These are phyloP conservation scores for Catharus minimus DNA, from an alignment of 2,113 vertebrate species.

Conservation along the genomic window DNA sequence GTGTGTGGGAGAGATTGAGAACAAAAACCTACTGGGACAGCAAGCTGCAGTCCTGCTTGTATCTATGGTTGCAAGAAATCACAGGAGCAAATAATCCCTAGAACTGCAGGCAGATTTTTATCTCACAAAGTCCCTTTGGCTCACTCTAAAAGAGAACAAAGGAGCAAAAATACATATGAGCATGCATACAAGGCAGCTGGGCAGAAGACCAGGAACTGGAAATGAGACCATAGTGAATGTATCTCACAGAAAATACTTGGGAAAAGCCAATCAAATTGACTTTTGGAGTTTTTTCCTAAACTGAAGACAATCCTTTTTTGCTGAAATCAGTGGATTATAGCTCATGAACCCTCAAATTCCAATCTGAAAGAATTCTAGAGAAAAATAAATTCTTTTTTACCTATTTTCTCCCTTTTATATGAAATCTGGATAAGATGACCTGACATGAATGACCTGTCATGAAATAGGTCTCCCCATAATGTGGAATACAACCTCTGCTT, in stretches of 20 bases:
- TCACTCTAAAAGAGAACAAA: not conserved
- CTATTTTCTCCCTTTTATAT: not conserved
- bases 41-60: not conserved
- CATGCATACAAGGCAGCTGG: not conserved
- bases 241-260: not conserved
- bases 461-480: not conserved
- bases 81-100: not conserved
- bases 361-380: not conserved
- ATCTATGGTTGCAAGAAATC: not conserved
- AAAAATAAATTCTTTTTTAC: rapidly evolving
- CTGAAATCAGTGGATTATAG: not conserved
- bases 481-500: not conserved
- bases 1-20: not conserved
- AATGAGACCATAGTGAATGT: not conserved
- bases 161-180: not conserved
- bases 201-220: not conserved
- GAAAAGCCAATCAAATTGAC: not conserved
- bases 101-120: not conserved
- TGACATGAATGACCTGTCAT: not conserved
- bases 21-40: not conserved
- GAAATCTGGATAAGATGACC: not conserved
- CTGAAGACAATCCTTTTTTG: not conserved
- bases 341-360: not conserved
- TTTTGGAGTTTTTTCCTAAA: not conserved
- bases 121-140: not conserved